Evolutionary conservation across 2,113 vertebrate genomes (phyloP), one percentile per base, ranked within the genome.

Genomic region (Scytalopus superciliaris): DNA sequence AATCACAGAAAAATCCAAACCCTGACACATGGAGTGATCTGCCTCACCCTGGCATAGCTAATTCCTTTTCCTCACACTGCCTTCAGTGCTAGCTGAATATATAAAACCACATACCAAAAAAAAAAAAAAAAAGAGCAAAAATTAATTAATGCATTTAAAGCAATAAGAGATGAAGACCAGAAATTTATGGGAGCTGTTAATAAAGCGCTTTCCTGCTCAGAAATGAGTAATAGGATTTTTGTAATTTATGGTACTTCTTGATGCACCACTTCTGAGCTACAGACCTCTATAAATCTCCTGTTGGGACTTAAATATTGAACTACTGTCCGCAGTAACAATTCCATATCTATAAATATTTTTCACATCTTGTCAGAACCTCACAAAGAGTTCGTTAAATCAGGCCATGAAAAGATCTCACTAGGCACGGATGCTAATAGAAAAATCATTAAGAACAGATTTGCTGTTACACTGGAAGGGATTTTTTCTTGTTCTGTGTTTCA

Each of bases 191-290:
- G 49, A 84, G 33, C 39, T 10, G 10, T 22, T 85, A 69, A 68
- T 45, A 86, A 79, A 91, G 31, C 18, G 66, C 6, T 84, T 37
- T 89, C 44, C 35, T 45, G 12, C 63, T 81, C 39, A 63, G 14
- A 87, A 68, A n/a, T 18, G 7, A 90, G 49, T 40, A 53, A 57
- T 19, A 50, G 28, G 25, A 74, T 49, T 84, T 95, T 79, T 55
- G 19, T 50, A 73, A 87, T 63, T 91, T 84, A 76, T 9, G 49
- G 63, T 66, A n/a, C 40, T 56, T 86, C 47, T 84, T 57, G 21
- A 55, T 92, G 96, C 59, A 91, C 30, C n/a, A 50, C 33, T 80
- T 96, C 6, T 50, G 60, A 96, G 7, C 94, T 94, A 94, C 31
- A 84, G 53, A 55, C 39, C 45, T 89, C 84, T 67, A 31, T 85